Percentiles rank a stretch among this genome's conserved stretches.
phyloP scores from a whole-genome alignment of 2,113 vertebrate species.

The Alligator sinensis region DNA sequence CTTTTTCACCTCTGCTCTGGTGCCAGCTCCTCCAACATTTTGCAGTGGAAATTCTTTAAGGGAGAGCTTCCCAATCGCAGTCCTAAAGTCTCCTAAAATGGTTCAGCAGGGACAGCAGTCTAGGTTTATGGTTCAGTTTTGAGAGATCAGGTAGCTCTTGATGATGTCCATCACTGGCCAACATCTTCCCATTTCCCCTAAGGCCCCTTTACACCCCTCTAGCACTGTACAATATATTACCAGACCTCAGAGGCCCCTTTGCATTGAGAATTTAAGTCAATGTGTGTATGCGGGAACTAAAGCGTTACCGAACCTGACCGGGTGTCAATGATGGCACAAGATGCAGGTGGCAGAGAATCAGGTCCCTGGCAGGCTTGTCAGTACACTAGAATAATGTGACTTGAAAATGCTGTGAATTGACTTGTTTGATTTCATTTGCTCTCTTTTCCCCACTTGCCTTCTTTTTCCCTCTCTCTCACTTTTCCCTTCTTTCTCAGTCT shows the following conservation, averaged over 20 bases:
- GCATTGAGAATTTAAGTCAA: background rate
- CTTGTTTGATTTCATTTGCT: background rate
- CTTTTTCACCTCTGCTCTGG: background rate
- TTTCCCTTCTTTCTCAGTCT: background rate
- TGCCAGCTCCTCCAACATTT: background rate
- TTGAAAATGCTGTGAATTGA: background rate
- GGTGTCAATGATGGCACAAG: background rate
- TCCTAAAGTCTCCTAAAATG: background rate
- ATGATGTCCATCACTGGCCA: background rate
- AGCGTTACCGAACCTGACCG: fast-evolving
- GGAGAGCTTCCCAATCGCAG: background rate
- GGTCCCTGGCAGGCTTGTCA: background rate
- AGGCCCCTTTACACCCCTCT: background rate
- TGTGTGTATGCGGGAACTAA: background rate
- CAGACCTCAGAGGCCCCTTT: background rate
- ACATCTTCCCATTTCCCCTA: background rate
- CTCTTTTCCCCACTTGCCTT: background rate
- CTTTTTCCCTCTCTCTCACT: background rate
- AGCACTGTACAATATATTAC: background rate
- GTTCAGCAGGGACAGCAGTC: background rate
- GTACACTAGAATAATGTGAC: fast-evolving
- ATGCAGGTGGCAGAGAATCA: fast-evolving
- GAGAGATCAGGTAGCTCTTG: background rate
- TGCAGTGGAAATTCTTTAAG: background rate
- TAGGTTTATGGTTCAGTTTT: background rate